Evolutionary conservation across 2,113 vertebrate species (phyloP).

Genomic region (Hypanus sabinus): DNA sequence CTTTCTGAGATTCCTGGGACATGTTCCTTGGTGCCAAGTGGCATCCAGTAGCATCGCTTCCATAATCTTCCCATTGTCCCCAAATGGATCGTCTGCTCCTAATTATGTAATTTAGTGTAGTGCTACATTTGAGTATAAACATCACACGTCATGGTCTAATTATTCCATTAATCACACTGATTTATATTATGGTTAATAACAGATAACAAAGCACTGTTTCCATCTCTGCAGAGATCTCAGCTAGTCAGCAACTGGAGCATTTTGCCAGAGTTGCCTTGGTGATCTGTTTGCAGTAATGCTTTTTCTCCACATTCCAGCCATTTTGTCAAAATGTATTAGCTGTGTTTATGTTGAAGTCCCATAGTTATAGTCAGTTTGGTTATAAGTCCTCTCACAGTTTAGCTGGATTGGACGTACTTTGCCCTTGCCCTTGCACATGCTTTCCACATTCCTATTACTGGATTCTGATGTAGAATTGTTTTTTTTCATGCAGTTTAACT

Average conservation of each 20-base stretch:
- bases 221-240: background rate
- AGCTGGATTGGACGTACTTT: background rate
- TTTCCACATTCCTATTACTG: background rate
- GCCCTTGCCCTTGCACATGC: background rate
- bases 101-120: constrained; percentile 6
- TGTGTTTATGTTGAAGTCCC: background rate
- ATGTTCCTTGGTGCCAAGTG: background rate
- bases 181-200: constrained; percentile 17
- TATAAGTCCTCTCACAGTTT: background rate
- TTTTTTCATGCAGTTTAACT: too few species aligned
- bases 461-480: too few species aligned
- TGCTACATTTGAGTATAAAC: background rate
- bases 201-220: background rate
- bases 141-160: background rate
- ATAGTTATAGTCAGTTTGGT: background rate
- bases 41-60: background rate
- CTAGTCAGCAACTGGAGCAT: background rate
- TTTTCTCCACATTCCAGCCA: background rate
- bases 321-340: background rate
- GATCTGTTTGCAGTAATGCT: background rate
- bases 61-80: background rate
- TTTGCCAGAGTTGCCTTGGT: background rate
- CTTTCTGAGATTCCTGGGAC: background rate
- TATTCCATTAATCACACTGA: constrained; percentile 13
- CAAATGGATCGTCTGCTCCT: background rate